phyloP scores from a whole-genome alignment of 1,140 invertebrate species.

The Aethina tumida region DNA sequence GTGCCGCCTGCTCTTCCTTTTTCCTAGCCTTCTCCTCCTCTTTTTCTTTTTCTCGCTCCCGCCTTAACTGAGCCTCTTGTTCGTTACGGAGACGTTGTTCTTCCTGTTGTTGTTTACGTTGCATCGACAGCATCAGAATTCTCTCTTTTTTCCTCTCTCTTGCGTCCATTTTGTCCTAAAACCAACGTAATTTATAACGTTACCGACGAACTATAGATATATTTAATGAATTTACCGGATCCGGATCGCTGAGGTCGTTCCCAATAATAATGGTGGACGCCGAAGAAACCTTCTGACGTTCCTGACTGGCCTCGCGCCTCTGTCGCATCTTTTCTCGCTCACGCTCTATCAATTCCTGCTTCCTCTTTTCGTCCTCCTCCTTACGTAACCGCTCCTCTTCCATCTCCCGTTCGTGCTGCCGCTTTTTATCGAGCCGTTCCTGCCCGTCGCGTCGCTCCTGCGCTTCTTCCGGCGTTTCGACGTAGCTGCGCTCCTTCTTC shows the following conservation, averaged over 20 bases:
- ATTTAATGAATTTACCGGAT: constrained; percentile 47
- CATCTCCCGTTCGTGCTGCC: constrained; percentile 20
- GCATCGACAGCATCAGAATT: constrained; percentile 76
- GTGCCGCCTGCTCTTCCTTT: constrained; percentile 82
- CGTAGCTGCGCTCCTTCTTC: constrained; percentile 53
- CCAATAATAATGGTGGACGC: constrained; percentile 59
- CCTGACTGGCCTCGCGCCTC: constrained; percentile 41
- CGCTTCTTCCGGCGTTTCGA: constrained; percentile 26
- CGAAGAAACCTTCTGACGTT: constrained; percentile 37
- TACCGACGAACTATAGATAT: constrained; percentile 7
- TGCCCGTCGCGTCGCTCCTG: constrained; percentile 21
- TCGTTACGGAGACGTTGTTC: constrained; percentile 76
- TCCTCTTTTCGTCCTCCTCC: constrained; percentile 35
- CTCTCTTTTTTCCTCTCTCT: constrained; percentile 85
- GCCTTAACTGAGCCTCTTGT: constrained; percentile 66
- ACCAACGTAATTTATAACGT: constrained; percentile 10
- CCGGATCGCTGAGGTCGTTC: constrained; percentile 51
- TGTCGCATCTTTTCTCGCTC: constrained; percentile 37
- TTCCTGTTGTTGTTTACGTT: constrained; percentile 80
- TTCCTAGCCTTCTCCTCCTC: constrained; percentile 76
- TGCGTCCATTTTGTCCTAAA: constrained; percentile 70
- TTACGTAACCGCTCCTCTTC: constrained; percentile 35
- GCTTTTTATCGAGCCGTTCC: constrained; percentile 20
- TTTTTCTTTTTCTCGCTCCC: constrained; percentile 71
- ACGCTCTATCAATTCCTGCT: constrained; percentile 34